A percentile compares a stretch with the other conserved stretches of the same genome.
phyloP scores from a whole-genome alignment of 2,113 vertebrate genomes.

The Elaphurus davidianus region DNA sequence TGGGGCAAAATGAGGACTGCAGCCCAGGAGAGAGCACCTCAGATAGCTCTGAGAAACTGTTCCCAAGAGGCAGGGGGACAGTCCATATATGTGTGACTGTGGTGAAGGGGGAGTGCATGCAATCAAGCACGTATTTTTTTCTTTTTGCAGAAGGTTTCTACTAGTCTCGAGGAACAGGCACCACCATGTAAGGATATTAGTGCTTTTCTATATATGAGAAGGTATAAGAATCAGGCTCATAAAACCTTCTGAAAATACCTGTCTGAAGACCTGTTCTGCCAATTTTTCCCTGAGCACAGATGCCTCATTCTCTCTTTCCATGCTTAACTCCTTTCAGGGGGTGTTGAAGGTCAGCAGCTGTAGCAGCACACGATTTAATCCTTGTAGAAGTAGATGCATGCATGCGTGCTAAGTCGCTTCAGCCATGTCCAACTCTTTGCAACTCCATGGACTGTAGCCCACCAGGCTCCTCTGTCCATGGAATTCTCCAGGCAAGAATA shows the following conservation, averaged over 20 bases:
- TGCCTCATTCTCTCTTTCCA: not conserved
- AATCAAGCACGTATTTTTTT: not conserved
- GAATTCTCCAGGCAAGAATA: not conserved
- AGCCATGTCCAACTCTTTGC: not conserved
- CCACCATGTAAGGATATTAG: not conserved
- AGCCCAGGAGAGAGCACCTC: not conserved
- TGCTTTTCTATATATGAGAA: not conserved
- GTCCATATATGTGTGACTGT: not conserved
- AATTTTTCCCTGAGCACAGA: not conserved
- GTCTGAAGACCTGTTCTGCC: not conserved
- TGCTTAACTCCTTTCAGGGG: not conserved
- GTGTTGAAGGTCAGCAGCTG: not conserved
- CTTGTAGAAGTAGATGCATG: not conserved
- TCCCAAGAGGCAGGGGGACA: not conserved
- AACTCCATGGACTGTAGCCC: not conserved
- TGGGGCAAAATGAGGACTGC: not conserved
- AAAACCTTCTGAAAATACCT: not conserved
- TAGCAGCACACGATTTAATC: not conserved
- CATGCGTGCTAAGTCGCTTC: not conserved
- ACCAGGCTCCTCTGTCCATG: not conserved
- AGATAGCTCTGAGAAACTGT: not conserved
- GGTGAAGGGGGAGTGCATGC: not conserved
- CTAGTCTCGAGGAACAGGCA: accelerated
- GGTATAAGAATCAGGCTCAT: not conserved
- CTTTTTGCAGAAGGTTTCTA: not conserved